phyloP scores from a whole-genome alignment of 2,113 vertebrate species.

The Calidris pygmaea region DNA sequence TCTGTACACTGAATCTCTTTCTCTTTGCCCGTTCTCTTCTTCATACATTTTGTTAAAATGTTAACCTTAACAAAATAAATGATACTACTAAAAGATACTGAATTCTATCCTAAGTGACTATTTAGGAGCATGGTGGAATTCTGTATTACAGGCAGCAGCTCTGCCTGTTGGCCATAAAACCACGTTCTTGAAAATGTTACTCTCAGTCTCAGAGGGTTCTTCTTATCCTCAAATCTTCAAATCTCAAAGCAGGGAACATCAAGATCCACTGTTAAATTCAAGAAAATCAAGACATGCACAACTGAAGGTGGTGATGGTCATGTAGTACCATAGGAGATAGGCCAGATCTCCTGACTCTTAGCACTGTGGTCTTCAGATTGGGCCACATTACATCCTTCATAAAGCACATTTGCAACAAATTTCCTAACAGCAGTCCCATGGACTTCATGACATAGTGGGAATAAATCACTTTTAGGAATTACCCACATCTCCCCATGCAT shows the following conservation, averaged over 20 bases:
- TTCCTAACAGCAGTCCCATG: background rate
- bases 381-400: background rate
- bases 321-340: background rate
- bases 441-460: background rate
- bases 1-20: background rate
- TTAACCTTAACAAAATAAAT: background rate
- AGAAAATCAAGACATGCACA: background rate
- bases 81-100: background rate
- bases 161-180: background rate
- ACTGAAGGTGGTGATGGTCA: background rate
- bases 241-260: background rate
- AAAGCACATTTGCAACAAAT: background rate
- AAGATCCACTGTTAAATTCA: background rate
- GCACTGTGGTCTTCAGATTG: background rate
- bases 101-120: background rate
- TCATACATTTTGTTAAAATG: background rate
- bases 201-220: background rate
- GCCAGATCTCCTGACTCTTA: background rate
- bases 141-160: background rate
- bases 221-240: background rate
- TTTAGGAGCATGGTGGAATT: background rate
- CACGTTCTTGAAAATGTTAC: background rate
- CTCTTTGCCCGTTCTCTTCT: background rate
- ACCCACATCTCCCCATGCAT: background rate
- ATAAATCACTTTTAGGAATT: background rate